Percentiles rank a stretch among this genome's conserved stretches.
Conservation (phyloP, 1,140 invertebrate genomes). For the Bombus sylvicola region DNA sequence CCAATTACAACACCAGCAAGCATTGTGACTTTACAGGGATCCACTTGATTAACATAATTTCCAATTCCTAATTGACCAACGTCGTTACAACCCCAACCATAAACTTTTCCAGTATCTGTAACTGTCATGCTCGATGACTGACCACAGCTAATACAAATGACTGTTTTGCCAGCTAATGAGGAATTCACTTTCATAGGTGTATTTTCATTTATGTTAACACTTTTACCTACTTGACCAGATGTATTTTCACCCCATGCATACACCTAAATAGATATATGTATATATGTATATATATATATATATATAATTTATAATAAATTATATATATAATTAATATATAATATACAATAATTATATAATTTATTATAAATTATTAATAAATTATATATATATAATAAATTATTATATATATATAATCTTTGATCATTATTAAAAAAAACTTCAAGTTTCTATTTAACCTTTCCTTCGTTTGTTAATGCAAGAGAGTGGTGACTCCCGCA, state of each 20-base stretch:
- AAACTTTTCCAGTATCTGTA: slow-evolving; percentile 87
- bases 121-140: slow-evolving; percentile 87
- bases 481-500: slow-evolving; percentile 87
- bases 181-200: slow-evolving; percentile 78
- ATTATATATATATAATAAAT: not conserved
- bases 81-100: slow-evolving; percentile 88
- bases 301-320: too few relatives aligned
- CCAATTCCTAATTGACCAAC: slow-evolving; percentile 87
- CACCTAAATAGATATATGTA: slow-evolving; percentile 78
- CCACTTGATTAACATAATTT: slow-evolving; percentile 85
- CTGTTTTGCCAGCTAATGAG: slow-evolving; percentile 82
- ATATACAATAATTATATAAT: too few relatives aligned
- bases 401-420: not conserved
- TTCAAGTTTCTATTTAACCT: slow-evolving; percentile 77
- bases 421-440: not conserved
- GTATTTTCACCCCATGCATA: slow-evolving; percentile 89
- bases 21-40: slow-evolving; percentile 83
- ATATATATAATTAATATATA: too few relatives aligned
- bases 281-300: too few relatives aligned
- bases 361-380: too few relatives aligned
- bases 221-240: slow-evolving; percentile 87
- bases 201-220: slow-evolving; percentile 55
- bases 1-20: slow-evolving; percentile 84
- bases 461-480: slow-evolving; percentile 85
- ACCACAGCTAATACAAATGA: slow-evolving; percentile 85